Evolutionary conservation across 2,113 vertebrate genomes (phyloP).

Genomic region (Paracanthobrama guichenoti): DNA sequence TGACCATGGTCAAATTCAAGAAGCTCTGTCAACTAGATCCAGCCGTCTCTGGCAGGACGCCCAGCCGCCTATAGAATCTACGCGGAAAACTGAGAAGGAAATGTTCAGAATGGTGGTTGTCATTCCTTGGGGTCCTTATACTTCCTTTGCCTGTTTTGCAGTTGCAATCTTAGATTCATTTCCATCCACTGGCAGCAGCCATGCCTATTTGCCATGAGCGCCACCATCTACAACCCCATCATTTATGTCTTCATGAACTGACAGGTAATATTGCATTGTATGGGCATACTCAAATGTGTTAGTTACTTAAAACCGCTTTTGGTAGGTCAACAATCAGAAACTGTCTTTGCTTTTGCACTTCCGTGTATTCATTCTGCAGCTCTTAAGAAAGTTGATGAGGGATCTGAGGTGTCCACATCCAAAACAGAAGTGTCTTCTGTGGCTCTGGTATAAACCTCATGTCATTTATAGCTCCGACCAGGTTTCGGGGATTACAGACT

Average conservation of each 20-base stretch:
- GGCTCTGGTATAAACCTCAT: constrained; percentile 82
- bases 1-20: constrained; percentile 87
- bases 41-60: constrained; percentile 75
- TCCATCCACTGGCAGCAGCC: constrained; percentile 84
- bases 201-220: constrained; percentile 89
- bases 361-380: constrained; percentile 84
- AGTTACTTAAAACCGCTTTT: no score
- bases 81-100: constrained; percentile 88
- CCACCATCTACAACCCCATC: constrained; percentile 88
- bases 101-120: constrained; percentile 88
- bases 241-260: constrained; percentile 92
- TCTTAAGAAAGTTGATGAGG: constrained; percentile 86
- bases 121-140: constrained; percentile 89
- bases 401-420: constrained; percentile 83
- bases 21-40: constrained; percentile 91
- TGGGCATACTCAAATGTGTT: no score
- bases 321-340: no score
- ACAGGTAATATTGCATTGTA: constrained; percentile 74
- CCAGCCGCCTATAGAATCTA: constrained; percentile 87
- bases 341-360: constrained; percentile 70
- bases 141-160: constrained; percentile 82
- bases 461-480: constrained; percentile 41
- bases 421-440: constrained; percentile 87
- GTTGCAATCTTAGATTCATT: constrained; percentile 82
- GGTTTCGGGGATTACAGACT: background rate